These are phyloP conservation scores for Pandemis cinnamomeana DNA, from an alignment of 2,888 invertebrate genomes.

Conservation along the genomic window DNA sequence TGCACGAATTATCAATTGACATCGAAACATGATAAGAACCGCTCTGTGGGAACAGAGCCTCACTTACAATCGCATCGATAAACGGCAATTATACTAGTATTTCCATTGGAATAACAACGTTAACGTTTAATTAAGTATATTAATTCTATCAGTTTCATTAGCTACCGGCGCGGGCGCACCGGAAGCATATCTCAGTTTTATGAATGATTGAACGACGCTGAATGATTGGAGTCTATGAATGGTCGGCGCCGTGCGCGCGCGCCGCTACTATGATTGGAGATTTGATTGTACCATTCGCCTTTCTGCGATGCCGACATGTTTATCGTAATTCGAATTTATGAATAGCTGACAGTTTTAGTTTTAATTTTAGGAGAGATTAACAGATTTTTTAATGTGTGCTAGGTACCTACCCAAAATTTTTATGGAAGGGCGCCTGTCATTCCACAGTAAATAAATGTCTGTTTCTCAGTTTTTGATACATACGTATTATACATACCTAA, in stretches of 20 bases:
- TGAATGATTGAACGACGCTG: constrained; percentile 56
- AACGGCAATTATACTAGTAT: constrained; percentile 22
- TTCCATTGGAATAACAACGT: constrained; percentile 17
- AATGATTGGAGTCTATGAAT: constrained; percentile 11
- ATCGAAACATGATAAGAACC: constrained; percentile 11
- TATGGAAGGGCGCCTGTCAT: too few species aligned
- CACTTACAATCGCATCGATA: constrained; percentile 24
- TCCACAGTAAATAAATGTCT: too few species aligned
- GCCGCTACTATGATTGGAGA: constrained; percentile 8
- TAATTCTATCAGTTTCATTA: constrained; percentile 31
- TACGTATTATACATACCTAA: too few species aligned
- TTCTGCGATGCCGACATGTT: constrained; percentile 6
- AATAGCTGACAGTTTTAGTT: not conserved
- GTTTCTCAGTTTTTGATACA: too few species aligned
- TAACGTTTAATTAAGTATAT: constrained; percentile 16
- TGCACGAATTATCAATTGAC: not conserved
- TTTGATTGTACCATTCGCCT: constrained; percentile 6
- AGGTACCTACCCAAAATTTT: too few species aligned
- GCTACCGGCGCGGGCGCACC: constrained; percentile 53
- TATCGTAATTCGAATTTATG: constrained; percentile 8
- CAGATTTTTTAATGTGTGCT: too few species aligned
- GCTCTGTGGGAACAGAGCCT: constrained; percentile 33
- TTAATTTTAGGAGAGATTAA: not conserved
- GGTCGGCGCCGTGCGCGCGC: constrained; percentile 7
- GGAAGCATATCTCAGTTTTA: constrained; percentile 73